These are phyloP conservation scores for Morinoia aosen DNA, from an alignment of 2,888 invertebrate species.

Conservation along the genomic window DNA sequence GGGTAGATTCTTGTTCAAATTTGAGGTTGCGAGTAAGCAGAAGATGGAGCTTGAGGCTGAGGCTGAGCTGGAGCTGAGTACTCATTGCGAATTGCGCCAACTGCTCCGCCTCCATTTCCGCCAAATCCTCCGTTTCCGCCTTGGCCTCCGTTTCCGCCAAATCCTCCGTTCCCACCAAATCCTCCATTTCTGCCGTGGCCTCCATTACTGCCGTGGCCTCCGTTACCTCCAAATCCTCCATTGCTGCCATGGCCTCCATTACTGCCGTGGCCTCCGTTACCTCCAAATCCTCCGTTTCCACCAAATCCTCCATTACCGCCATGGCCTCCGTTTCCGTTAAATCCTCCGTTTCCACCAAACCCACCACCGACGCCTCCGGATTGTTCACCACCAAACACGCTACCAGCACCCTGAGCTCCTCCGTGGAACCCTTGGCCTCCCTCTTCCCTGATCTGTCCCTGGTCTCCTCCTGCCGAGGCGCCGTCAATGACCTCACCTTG, in stretches of 20 bases:
- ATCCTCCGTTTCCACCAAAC: neutral
- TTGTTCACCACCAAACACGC: neutral
- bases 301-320: neutral
- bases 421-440: neutral
- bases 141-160: neutral
- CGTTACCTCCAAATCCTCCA: neutral
- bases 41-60: slow-evolving; percentile 1
- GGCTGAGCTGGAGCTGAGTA: neutral
- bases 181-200: neutral
- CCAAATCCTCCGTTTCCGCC: neutral
- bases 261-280: neutral
- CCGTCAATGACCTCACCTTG: slow-evolving; percentile 55
- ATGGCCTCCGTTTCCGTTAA: neutral
- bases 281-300: neutral
- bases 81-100: neutral
- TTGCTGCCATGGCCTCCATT: neutral
- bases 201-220: neutral
- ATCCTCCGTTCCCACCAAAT: neutral
- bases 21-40: neutral
- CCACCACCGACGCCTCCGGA: slow-evolving; percentile 21
- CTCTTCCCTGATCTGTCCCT: neutral
- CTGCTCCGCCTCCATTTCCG: neutral
- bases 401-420: neutral
- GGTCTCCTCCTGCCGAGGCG: neutral
- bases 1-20: neutral